Evolutionary conservation across 1,140 invertebrate genomes (phyloP).

Genomic region (Cryptotermes secundus): DNA sequence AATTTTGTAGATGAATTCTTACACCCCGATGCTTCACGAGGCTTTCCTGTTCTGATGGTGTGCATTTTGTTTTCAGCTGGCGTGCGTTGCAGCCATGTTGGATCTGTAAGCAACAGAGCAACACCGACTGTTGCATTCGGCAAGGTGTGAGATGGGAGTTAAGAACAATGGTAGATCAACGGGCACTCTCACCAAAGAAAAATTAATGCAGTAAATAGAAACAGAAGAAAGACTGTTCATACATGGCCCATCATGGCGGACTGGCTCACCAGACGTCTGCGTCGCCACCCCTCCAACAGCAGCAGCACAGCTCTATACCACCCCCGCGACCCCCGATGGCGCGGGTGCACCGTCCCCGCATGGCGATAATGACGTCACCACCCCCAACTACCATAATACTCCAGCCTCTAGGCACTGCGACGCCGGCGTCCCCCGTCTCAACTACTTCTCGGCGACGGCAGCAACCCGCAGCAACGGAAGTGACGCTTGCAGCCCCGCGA

Average conservation of each 20-base stretch:
- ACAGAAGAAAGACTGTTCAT: conserved; percentile 47
- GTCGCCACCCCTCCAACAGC: conserved; percentile 13
- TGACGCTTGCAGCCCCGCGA: conserved; percentile 69
- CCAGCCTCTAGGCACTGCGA: conserved; percentile 11
- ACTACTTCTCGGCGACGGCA: conserved; percentile 43
- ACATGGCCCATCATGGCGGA: conserved; percentile 59
- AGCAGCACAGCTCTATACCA: conserved; percentile 54
- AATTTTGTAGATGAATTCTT: too few relatives aligned
- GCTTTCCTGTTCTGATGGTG: background rate
- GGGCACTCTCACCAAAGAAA: conserved; percentile 57
- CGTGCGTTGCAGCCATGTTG: conserved; percentile 38
- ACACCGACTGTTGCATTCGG: background rate
- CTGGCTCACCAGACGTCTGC: conserved; percentile 29
- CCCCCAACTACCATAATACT: conserved; percentile 49
- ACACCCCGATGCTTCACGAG: too few relatives aligned
- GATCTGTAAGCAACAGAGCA: background rate
- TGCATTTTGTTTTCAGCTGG: conserved; percentile 47
- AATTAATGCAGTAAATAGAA: conserved; percentile 40
- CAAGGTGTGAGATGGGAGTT: conserved; percentile 6
- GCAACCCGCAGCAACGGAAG: conserved; percentile 48
- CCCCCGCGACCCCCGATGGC: conserved; percentile 51
- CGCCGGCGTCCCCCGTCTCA: conserved; percentile 43
- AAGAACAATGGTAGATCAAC: conserved; percentile 61
- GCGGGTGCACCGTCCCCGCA: conserved; percentile 58
- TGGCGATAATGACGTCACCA: conserved; percentile 48